Conservation (phyloP, 2,797 vertebrate genomes). For the Anguilla pacifica region DNA sequence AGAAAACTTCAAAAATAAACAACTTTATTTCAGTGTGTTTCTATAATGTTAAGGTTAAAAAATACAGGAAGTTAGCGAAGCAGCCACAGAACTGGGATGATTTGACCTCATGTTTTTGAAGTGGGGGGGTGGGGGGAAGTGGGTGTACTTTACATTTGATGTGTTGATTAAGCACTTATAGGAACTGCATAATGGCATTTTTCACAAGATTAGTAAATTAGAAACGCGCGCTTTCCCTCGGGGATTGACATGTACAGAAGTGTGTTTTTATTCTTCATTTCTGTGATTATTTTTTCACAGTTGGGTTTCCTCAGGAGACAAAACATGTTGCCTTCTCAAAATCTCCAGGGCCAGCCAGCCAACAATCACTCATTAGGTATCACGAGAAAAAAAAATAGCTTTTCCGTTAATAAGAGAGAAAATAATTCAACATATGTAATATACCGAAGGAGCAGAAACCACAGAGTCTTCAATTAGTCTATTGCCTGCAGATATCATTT, state of each 20-base stretch:
- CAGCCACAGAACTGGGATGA: neutral
- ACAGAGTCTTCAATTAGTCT: constrained; percentile 11
- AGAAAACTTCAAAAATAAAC: neutral
- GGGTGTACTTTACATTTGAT: neutral
- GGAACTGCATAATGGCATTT: constrained; percentile 20
- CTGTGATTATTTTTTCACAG: constrained; percentile 20
- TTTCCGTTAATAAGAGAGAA: neutral
- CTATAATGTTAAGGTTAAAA: neutral
- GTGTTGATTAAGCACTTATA: constrained; percentile 22
- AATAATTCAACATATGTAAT: neutral
- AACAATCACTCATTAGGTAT: constrained; percentile 57
- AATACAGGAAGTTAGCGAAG: neutral
- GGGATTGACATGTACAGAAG: constrained; percentile 20
- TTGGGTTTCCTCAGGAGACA: neutral
- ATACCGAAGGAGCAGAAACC: neutral
- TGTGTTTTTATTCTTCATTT: constrained; percentile 15
- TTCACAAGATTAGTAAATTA: constrained; percentile 21
- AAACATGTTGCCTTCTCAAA: neutral
- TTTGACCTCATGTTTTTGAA: neutral
- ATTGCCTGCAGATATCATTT: constrained; percentile 10
- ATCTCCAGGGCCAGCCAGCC: neutral
- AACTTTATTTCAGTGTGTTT: neutral
- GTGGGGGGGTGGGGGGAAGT: neutral
- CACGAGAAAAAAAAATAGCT: constrained; percentile 2
- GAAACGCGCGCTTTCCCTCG: neutral